Conservation (phyloP, 2,888 invertebrate species). For the Agrotis clavis region DNA sequence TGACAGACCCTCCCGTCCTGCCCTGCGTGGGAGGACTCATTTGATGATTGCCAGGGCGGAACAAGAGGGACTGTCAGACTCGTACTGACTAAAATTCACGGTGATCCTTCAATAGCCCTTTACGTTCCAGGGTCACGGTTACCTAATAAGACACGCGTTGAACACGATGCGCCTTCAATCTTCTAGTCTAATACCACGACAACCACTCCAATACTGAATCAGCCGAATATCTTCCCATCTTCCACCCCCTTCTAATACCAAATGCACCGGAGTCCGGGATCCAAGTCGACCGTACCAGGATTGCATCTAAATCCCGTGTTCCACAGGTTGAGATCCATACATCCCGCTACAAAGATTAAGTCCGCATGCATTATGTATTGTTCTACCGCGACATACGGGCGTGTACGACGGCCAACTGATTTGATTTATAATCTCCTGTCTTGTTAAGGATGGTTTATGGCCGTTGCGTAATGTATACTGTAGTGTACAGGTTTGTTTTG, state of each 20-base stretch:
- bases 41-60: no score
- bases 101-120: no score
- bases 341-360: slow-evolving; percentile 57
- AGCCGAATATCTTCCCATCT: background rate
- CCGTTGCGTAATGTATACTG: background rate
- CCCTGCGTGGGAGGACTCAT: no score
- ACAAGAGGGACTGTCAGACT: no score
- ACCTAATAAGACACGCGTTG: no score
- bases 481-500: background rate
- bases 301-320: slow-evolving; percentile 56
- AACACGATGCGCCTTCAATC: no score
- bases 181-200: background rate
- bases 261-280: slow-evolving; percentile 39
- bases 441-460: slow-evolving; percentile 33
- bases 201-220: background rate
- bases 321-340: slow-evolving; percentile 60
- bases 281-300: slow-evolving; percentile 37
- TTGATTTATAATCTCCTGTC: slow-evolving; percentile 53
- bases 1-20: no score
- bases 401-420: slow-evolving; percentile 21
- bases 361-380: slow-evolving; percentile 63
- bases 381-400: slow-evolving; percentile 32
- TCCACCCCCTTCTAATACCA: slow-evolving; percentile 28
- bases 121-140: no score
- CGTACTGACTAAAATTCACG: no score